Evolutionary conservation across 2,888 invertebrate species (phyloP), one percentile per base, ranked within the genome.

Genomic region (Nemoura dubitans): DNA sequence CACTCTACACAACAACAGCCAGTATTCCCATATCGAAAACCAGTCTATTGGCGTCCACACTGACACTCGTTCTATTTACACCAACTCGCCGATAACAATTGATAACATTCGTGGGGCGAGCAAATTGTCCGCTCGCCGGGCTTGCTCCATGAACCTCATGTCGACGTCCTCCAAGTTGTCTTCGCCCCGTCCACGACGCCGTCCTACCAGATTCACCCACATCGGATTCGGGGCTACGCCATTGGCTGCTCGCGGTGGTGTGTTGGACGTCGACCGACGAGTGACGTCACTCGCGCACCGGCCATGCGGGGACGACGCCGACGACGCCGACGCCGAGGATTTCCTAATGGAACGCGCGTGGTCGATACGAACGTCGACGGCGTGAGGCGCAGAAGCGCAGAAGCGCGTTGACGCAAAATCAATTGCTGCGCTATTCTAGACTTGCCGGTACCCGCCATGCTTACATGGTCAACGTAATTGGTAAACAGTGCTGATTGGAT

Each of bases 191-290:
- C n/a, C 14, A 27, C 76, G 28, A 25, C 42, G 84, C 59, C 59
- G 76, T 26, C 84, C 84, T 28, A 59, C 84, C 59, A 26, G 59
- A 26, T 76, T 28, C 76, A 26, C 29, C 59, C 84, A 83, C 83
- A 42, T 36, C 43, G 7, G 21, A 16, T 27, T 5, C 76, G 27
- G 16, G 7, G 30, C 36, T 2, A 30, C 25, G 27, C 25, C 27
- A 80, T 85, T 78, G 85, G 78, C 80, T 30, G 30, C 14, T 1
- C 42, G 30, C 16, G 36, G 85, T 85, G 85, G 85, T 85, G 85
- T 85, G 85, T 77, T 85, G 21, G 43, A 27, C 27, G 59, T 30
- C 59, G 59, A 59, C 14, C 59, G 59, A 14, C 83, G 83, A 3
- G n/a, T 84, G 59, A 84, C 84, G 84, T 84, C 84, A 84, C 83